These are phyloP conservation scores for Liolophura sinensis DNA, from an alignment of 1,140 invertebrate species.

Conservation along the genomic window DNA sequence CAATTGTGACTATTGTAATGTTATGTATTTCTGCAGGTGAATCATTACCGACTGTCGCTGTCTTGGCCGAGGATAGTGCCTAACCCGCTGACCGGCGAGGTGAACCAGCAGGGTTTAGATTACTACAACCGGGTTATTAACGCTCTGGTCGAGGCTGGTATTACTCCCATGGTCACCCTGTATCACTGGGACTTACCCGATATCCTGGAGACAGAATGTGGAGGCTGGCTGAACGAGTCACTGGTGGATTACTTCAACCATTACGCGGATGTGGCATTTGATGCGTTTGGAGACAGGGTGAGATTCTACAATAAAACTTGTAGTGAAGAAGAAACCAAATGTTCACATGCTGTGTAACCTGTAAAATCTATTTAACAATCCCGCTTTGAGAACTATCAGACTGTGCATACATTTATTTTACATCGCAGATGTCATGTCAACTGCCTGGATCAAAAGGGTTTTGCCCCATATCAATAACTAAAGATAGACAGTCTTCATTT, in stretches of 20 bases:
- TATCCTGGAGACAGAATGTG: slow-evolving; percentile 49
- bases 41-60: slow-evolving; percentile 51
- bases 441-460: too few relatives aligned
- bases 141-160: slow-evolving; percentile 27
- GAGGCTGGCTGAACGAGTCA: slow-evolving; percentile 63
- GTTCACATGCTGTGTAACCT: too few relatives aligned
- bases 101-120: slow-evolving; percentile 39
- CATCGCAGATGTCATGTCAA: too few relatives aligned
- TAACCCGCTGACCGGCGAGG: slow-evolving; percentile 23
- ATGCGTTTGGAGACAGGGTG: slow-evolving; percentile 53
- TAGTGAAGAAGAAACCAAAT: too few relatives aligned
- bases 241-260: slow-evolving; percentile 63
- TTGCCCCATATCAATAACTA: too few relatives aligned
- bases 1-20: too few relatives aligned
- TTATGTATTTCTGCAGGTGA: slow-evolving; percentile 27
- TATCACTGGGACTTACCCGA: slow-evolving; percentile 63
- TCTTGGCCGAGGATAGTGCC: slow-evolving; percentile 52
- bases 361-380: too few relatives aligned
- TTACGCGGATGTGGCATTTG: slow-evolving; percentile 58
- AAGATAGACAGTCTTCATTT: too few relatives aligned
- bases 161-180: slow-evolving; percentile 61
- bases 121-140: slow-evolving; percentile 49
- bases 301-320: not conserved
- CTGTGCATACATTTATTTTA: too few relatives aligned
- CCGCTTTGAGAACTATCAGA: too few relatives aligned